These are phyloP conservation scores for Aporophyla nigra DNA, from an alignment of 2,888 invertebrate species.

Conservation along the genomic window DNA sequence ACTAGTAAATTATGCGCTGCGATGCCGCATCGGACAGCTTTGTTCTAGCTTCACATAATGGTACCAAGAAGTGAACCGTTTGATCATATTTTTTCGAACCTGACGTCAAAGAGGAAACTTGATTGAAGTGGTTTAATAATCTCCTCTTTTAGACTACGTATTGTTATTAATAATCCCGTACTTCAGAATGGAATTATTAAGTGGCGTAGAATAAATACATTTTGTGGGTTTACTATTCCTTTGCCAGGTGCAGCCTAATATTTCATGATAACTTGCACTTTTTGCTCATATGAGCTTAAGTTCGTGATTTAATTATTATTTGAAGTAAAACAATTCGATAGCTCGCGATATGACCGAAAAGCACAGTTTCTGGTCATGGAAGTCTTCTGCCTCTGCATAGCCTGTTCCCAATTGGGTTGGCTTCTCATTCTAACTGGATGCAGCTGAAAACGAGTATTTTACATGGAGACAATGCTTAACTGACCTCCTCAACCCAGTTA, in stretches of 20 bases:
- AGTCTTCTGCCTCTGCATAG: too few relatives aligned
- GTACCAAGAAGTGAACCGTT: constrained; percentile 2
- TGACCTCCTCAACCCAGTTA: too few relatives aligned
- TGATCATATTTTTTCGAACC: constrained; percentile 30
- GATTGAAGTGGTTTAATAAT: constrained; percentile 9
- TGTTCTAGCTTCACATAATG: constrained; percentile 27
- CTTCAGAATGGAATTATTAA: too few relatives aligned
- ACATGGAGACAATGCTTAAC: too few relatives aligned
- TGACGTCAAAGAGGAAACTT: constrained; percentile 18
- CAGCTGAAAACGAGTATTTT: too few relatives aligned
- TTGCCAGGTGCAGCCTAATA: background rate
- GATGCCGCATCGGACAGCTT: background rate
- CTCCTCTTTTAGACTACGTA: background rate
- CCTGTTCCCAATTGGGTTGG: too few relatives aligned
- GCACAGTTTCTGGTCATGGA: background rate
- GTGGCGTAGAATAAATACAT: background rate
- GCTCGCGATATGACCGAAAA: background rate
- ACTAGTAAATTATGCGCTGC: constrained; percentile 10
- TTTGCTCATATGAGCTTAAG: background rate
- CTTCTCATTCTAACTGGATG: too few relatives aligned
- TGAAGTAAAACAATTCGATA: background rate
- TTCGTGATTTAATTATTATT: background rate
- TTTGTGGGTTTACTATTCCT: background rate
- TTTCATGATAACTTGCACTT: constrained; percentile 2
- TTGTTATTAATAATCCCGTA: background rate